Conservation (phyloP, 2,888 invertebrate species). For the Chorisops tibialis region DNA sequence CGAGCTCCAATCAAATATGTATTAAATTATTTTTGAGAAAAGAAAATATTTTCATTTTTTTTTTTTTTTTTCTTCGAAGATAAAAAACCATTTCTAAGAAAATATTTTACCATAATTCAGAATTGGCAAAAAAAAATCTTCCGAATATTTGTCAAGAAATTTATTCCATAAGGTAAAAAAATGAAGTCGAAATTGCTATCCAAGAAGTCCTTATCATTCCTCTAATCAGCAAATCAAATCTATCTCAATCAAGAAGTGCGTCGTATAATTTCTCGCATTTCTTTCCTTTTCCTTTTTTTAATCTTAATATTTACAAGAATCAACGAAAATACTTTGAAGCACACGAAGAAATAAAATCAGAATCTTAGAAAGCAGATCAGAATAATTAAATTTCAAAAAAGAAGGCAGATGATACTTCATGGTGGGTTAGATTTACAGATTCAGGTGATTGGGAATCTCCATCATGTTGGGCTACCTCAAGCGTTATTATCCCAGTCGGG, state of each 20-base stretch:
- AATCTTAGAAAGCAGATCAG: neutral
- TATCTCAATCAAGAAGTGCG: conserved; percentile 2
- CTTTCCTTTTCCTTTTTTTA: no score
- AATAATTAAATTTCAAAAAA: conserved; percentile 12
- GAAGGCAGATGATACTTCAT: neutral
- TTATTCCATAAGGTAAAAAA: no score
- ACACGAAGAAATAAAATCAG: neutral
- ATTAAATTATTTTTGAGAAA: no score
- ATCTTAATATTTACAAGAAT: conserved; percentile 7
- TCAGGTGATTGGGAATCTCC: neutral
- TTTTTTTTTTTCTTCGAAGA: no score
- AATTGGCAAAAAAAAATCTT: no score
- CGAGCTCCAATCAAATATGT: no score
- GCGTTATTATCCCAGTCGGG: conserved; percentile 4
- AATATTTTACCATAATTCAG: no score
- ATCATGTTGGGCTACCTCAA: neutral
- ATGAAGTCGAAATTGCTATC: no score
- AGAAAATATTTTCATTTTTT: no score
- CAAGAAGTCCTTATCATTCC: neutral
- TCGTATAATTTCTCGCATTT: neutral
- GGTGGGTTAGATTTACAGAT: conserved; percentile 6
- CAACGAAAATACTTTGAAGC: neutral
- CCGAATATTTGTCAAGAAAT: no score
- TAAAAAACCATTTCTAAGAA: no score
- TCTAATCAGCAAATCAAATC: conserved; percentile 16